A percentile compares a stretch with the other conserved stretches of the same genome.
Conservation (phyloP, 2,888 invertebrate species). For the Odontothrips loti region DNA sequence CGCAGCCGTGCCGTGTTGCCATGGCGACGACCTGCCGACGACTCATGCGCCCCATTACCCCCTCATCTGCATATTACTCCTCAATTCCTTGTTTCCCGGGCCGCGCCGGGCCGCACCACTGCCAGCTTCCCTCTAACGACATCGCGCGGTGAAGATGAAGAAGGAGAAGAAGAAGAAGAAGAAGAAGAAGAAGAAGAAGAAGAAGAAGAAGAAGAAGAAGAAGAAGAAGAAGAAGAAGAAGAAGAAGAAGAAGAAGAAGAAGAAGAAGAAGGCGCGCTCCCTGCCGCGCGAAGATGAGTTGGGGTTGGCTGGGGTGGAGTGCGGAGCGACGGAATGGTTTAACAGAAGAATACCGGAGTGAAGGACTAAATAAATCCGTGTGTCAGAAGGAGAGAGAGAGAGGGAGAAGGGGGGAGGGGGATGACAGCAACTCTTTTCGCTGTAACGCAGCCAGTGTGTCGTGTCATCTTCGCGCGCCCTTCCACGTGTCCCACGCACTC, state of each 20-base stretch:
- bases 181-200: not conserved
- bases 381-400: not conserved
- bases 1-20: not conserved
- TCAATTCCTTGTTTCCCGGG: constrained; percentile 11
- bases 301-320: no score
- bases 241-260: not conserved
- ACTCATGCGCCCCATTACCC: not conserved
- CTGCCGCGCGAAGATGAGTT: not conserved
- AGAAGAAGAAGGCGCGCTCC: not conserved
- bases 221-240: not conserved
- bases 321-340: not conserved
- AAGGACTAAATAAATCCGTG: not conserved
- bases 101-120: not conserved
- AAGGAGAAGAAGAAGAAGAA: not conserved
- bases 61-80: constrained; percentile 11
- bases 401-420: not conserved
- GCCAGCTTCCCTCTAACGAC: not conserved
- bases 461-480: no score
- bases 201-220: not conserved
- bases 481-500: no score
- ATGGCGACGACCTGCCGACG: not conserved
- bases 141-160: not conserved
- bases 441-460: no score
- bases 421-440: not conserved
- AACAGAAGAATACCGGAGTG: not conserved